Conservation (phyloP, 2,797 vertebrate genomes). For the Hippopotamyrus pictus region DNA sequence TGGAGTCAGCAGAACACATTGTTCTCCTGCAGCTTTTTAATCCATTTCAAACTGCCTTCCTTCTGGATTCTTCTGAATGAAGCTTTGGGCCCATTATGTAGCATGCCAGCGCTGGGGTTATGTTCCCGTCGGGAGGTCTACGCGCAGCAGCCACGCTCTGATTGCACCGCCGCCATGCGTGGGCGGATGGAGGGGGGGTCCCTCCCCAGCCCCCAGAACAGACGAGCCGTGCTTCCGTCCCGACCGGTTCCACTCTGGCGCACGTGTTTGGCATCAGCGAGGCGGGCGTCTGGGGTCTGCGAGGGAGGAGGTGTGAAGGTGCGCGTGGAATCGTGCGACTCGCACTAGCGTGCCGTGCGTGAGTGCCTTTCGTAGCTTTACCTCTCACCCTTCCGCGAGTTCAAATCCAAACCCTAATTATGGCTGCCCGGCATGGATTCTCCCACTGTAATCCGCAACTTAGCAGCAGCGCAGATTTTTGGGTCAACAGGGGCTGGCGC, state of each 20-base stretch:
- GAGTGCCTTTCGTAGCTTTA: not conserved
- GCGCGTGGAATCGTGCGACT: not conserved
- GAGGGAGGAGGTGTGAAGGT: not conserved
- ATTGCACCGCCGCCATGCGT: not conserved
- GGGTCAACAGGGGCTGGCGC: not conserved
- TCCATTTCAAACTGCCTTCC: conserved; percentile 11
- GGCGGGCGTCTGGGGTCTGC: not conserved
- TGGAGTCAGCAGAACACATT: conserved; percentile 12
- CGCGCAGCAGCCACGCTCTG: not conserved
- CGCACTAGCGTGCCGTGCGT: not conserved
- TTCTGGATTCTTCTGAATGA: conserved; percentile 20
- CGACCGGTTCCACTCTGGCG: not conserved
- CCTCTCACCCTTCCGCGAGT: not conserved
- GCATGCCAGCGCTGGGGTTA: not conserved
- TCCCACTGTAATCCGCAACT: not conserved
- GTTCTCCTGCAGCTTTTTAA: conserved; percentile 18
- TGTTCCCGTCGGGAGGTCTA: not conserved
- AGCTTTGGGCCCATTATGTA: conserved; percentile 6
- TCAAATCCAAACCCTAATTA: not conserved
- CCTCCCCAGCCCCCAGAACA: not conserved
- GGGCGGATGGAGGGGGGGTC: not conserved
- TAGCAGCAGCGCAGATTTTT: not conserved
- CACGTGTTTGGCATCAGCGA: not conserved
- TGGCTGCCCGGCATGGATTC: not conserved
- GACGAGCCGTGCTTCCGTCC: not conserved